phyloP scores from a whole-genome alignment of 2,113 vertebrate species.

The Pteropus alecto region DNA sequence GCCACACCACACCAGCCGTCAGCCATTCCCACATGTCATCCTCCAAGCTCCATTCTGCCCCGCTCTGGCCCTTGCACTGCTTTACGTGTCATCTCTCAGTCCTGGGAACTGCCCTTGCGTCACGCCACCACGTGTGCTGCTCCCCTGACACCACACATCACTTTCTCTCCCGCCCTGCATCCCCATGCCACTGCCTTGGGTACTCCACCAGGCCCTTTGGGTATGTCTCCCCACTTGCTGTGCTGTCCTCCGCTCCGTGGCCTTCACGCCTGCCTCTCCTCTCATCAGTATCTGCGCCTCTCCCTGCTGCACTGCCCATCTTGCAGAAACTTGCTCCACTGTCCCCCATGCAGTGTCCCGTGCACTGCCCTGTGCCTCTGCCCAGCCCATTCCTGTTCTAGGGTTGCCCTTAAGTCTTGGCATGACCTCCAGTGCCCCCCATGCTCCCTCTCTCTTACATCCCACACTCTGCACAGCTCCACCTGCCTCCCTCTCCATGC shows the following conservation, averaged over 20 bases:
- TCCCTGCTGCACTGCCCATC: neutral
- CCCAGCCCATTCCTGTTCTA: neutral
- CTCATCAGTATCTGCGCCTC: rapidly evolving
- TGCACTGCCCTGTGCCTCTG: neutral
- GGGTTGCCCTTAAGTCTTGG: neutral
- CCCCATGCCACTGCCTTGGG: rapidly evolving
- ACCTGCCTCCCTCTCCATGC: neutral
- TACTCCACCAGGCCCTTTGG: neutral
- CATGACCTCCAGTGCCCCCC: neutral
- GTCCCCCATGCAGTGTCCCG: no score
- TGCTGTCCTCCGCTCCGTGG: no score
- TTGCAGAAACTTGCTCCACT: neutral
- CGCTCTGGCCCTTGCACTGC: neutral
- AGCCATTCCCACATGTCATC: rapidly evolving
- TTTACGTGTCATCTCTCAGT: rapidly evolving
- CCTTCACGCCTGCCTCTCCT: neutral
- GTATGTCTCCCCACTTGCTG: neutral
- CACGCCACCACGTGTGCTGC: neutral
- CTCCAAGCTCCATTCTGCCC: neutral
- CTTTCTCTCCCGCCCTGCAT: neutral
- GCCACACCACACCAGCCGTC: neutral
- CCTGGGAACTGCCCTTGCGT: neutral
- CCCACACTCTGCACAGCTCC: neutral
- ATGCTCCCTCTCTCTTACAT: no score
- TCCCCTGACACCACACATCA: neutral